A percentile compares a stretch with the other conserved stretches of the same genome.
Conservation (phyloP, 2,888 invertebrate genomes). For the Andricus quercusramuli region DNA sequence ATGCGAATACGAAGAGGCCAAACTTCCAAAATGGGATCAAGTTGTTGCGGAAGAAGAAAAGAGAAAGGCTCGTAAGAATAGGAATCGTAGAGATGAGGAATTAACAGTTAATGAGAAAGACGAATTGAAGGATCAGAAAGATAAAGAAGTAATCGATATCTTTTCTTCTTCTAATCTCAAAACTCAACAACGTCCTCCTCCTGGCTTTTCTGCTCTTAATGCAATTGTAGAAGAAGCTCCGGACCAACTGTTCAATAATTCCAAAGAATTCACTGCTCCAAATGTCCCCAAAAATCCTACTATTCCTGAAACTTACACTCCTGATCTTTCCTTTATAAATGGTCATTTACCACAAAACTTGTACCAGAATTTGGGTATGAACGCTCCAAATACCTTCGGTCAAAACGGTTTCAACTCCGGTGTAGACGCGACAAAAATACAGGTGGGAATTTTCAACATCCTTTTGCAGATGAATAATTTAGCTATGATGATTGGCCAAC, state of each 20-base stretch:
- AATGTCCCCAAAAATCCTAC: background rate
- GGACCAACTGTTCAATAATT: background rate
- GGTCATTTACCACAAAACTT: background rate
- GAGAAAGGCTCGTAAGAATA: background rate
- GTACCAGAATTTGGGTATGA: background rate
- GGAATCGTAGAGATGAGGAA: background rate
- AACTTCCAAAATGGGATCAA: background rate
- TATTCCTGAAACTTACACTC: background rate
- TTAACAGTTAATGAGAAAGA: background rate
- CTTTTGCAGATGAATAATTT: background rate
- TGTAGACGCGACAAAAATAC: background rate
- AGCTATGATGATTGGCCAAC: background rate
- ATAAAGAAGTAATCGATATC: background rate
- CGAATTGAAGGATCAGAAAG: background rate
- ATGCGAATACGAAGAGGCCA: slow-evolving; percentile 12
- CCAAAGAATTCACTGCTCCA: too few relatives aligned
- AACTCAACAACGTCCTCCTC: slow-evolving; percentile 8
- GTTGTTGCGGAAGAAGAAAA: background rate
- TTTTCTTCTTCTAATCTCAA: background rate
- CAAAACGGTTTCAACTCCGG: background rate
- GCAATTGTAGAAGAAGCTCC: background rate
- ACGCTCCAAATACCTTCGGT: background rate
- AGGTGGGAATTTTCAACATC: background rate
- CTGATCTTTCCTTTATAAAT: background rate
- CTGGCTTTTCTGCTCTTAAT: background rate